Conservation (phyloP, 2,113 vertebrate genomes). For the Osmerus eperlanus region DNA sequence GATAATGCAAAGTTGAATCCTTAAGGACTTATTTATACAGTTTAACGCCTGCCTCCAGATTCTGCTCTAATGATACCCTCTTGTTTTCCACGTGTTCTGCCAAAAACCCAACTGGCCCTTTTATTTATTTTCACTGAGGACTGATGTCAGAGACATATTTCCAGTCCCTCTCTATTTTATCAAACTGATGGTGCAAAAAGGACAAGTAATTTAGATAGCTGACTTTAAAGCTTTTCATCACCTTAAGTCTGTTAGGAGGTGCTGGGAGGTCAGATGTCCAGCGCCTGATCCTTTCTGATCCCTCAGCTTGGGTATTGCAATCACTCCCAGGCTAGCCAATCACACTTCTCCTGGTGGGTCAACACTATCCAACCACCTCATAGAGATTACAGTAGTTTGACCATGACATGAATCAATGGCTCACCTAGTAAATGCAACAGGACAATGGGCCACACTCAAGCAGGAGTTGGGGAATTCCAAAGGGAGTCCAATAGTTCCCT, state of each 20-base stretch:
- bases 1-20: conserved; percentile 24
- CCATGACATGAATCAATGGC: conserved; percentile 44
- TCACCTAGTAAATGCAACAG: background rate
- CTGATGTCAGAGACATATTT: conserved; percentile 39
- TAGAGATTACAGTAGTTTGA: conserved; percentile 37
- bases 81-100: conserved; percentile 54
- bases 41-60: conserved; percentile 40
- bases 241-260: conserved; percentile 51
- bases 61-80: conserved; percentile 42
- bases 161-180: conserved; percentile 22
- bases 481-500: conserved; percentile 19
- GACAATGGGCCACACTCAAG: conserved; percentile 32
- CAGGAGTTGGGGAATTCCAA: conserved; percentile 39
- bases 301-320: conserved; percentile 28
- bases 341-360: conserved; percentile 17
- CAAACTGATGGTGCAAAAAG: conserved; percentile 19
- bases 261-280: conserved; percentile 42
- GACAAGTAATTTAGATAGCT: conserved; percentile 30
- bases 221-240: conserved; percentile 51
- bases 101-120: conserved; percentile 38
- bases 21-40: conserved; percentile 49
- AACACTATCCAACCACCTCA: conserved; percentile 11
- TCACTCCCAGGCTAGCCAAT: background rate
- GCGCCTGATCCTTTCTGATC: conserved; percentile 21
- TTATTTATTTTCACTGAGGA: conserved; percentile 33